These are phyloP conservation scores for Danio choprae DNA, from an alignment of 2,797 vertebrate genomes.

Conservation along the genomic window DNA sequence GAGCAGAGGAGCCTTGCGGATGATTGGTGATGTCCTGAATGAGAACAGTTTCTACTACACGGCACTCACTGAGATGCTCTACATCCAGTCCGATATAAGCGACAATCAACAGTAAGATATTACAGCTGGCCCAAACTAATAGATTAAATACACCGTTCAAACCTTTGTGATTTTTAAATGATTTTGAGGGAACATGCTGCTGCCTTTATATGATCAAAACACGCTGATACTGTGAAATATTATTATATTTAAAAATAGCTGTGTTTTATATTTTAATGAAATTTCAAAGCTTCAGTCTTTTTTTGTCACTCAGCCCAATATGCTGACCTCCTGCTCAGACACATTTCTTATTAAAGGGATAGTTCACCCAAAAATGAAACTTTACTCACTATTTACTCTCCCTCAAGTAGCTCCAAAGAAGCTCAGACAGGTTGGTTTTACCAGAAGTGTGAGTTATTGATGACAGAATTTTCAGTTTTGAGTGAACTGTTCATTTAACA, in stretches of 20 bases:
- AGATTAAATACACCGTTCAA: not conserved
- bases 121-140: not conserved
- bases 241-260: not conserved
- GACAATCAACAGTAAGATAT: conserved; percentile 75
- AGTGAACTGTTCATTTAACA: too few species aligned
- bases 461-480: too few species aligned
- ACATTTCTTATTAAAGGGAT: not conserved
- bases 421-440: too few species aligned
- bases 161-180: not conserved
- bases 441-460: too few species aligned
- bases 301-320: not conserved
- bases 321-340: not conserved
- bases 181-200: not conserved
- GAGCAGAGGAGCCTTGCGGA: conserved; percentile 79
- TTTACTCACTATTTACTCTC: too few species aligned
- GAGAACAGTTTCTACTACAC: conserved; percentile 84
- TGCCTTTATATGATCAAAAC: not conserved
- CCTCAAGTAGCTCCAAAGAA: too few species aligned
- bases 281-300: not conserved
- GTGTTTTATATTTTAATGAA: not conserved
- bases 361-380: too few species aligned
- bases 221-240: too few species aligned
- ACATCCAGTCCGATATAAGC: conserved; percentile 80
- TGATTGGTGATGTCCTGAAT: conserved; percentile 85
- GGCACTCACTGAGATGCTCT: conserved; percentile 79